A percentile compares a stretch with the other conserved stretches of the same genome.
Conservation (phyloP, 1,140 invertebrate genomes). For the Meloidogyne hapla region DNA sequence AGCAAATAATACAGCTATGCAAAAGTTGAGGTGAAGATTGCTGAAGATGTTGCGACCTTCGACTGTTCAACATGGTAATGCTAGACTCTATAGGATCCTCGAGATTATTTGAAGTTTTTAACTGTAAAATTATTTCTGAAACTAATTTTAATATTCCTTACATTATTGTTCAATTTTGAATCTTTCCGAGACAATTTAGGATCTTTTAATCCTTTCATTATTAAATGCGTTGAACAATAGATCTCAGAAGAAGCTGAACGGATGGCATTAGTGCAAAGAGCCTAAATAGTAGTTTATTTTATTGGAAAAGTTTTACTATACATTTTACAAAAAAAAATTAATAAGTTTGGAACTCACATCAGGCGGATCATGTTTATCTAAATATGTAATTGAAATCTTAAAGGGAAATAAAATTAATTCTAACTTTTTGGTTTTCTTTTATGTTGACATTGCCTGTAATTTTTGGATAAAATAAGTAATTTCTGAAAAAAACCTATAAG, state of each 20-base stretch:
- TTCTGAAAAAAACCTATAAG: constrained; percentile 24
- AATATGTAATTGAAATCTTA: not conserved
- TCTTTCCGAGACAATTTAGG: constrained; percentile 33
- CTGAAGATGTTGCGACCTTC: not conserved
- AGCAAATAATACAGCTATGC: not conserved
- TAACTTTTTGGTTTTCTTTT: constrained; percentile 46
- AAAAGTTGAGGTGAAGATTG: not conserved
- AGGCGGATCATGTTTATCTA: constrained; percentile 28
- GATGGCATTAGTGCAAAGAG: constrained; percentile 48
- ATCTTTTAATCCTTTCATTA: constrained; percentile 45
- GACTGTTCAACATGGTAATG: not conserved
- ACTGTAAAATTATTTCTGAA: not conserved
- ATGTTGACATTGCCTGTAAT: constrained; percentile 40
- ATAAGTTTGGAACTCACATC: too few relatives aligned
- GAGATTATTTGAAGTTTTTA: not conserved
- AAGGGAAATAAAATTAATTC: not conserved
- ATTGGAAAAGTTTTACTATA: too few relatives aligned
- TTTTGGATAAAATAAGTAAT: too few relatives aligned
- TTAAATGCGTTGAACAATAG: constrained; percentile 48
- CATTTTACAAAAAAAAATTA: too few relatives aligned
- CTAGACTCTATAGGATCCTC: not conserved
- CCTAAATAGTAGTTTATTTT: too few relatives aligned
- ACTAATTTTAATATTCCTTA: too few relatives aligned
- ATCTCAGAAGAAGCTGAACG: constrained; percentile 28
- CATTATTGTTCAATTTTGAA: not conserved